Base-by-base conservation (phyloP, 2,888 invertebrate genomes). In the Tetramorium bicarinatum region DNA sequence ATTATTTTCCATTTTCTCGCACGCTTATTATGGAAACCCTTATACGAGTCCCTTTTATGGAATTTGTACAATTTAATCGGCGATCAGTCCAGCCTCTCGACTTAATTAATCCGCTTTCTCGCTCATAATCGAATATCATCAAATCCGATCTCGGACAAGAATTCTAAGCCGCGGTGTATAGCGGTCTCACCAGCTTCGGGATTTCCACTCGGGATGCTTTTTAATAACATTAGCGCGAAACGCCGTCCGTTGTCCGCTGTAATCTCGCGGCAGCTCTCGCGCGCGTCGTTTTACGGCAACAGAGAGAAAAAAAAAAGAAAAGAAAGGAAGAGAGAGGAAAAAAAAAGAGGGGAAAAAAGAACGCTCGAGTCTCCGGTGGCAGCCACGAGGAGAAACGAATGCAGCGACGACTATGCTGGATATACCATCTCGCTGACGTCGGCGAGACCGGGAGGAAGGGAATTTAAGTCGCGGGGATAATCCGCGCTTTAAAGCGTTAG, bases 401-500 rank as follows among this genome's bases (percentile, higher is more conserved):
- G 75, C 66, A 25, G 56, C 64, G 83, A 74, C 62, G 83, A 64
- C 47, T 61, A 62, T 38, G 66, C 62, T n/a, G 38, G 54, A 21
- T 56, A 56, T 41, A 56, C 72, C 21, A 56, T 72, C 56, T 72
- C 54, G 67, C 67, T 54, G 59, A 54, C 67, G 77, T 66, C 82
- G 79, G 56, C 66, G 62, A 44, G 59, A 64, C 15, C 47, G 80
- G 44, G 34, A 41, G 83, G 29, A 69, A 74, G 87, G 87, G 86
- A 87, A 83, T 91, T 91, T 90, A 90, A 92, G 91, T 91, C 89
- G 82, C 83, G 81, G 84, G 90, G 92, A 93, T 93, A 92, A 93
- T 93, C 93, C 91, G 85, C 87, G 91, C 89, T 92, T 92, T 92
- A 91, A 92, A 91, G 88, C 88, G 87, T 92, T 89, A 84, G 86